phyloP scores from a whole-genome alignment of 1,140 invertebrate genomes.

The Muscidifurax raptorellus region DNA sequence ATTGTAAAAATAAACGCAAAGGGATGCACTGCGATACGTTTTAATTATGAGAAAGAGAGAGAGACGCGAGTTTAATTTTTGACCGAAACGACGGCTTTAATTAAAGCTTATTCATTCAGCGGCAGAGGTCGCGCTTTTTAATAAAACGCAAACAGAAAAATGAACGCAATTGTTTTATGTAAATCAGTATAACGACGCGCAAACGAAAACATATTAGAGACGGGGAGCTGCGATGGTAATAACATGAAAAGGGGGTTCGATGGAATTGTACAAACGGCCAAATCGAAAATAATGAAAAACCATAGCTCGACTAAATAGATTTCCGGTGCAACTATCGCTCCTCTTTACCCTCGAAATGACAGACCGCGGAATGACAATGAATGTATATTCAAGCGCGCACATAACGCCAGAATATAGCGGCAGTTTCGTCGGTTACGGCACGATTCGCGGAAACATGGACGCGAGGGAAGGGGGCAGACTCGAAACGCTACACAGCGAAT shows the following conservation, averaged over 20 bases:
- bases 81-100: neutral
- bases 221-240: too few relatives aligned
- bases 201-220: neutral
- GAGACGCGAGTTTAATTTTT: neutral
- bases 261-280: too few relatives aligned
- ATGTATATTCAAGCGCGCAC: neutral
- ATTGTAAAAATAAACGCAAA: neutral
- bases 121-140: neutral
- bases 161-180: neutral
- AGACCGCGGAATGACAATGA: slow-evolving; percentile 28
- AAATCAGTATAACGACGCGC: neutral
- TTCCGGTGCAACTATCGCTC: neutral
- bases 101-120: neutral
- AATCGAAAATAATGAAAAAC: neutral
- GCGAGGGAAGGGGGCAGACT: too few relatives aligned
- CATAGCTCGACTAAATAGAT: neutral
- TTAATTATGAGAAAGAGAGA: neutral
- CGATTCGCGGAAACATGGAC: neutral
- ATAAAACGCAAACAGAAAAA: neutral
- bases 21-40: neutral
- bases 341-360: neutral
- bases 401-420: neutral
- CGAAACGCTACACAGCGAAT: neutral
- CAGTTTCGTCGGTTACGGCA: neutral
- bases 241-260: too few relatives aligned